These are phyloP conservation scores for Nebria salina DNA, from an alignment of 2,888 invertebrate species.

Conservation along the genomic window DNA sequence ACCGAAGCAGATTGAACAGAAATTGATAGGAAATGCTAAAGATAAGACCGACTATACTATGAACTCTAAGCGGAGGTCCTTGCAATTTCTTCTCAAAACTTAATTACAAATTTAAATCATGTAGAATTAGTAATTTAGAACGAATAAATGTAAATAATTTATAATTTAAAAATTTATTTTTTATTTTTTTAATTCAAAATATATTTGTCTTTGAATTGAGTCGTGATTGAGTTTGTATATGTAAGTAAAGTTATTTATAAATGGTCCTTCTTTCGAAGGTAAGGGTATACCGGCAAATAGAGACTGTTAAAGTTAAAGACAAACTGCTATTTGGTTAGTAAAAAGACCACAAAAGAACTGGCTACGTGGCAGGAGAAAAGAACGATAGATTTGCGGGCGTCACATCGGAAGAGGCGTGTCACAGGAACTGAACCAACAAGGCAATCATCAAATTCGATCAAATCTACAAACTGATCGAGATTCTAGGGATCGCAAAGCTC, in stretches of 20 bases:
- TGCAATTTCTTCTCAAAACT: background rate
- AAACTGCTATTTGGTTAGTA: constrained; percentile 1
- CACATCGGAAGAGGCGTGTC: constrained; percentile 21
- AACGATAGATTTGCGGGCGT: constrained; percentile 13
- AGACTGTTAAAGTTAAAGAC: background rate
- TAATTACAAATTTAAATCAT: background rate
- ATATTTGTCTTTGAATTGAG: too few relatives aligned
- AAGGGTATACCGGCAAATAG: background rate
- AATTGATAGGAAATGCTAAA: background rate
- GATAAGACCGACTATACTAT: background rate
- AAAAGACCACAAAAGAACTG: background rate
- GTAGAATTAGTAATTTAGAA: too few relatives aligned
- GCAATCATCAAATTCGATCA: constrained; percentile 45
- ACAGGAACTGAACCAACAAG: background rate
- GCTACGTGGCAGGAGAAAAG: background rate
- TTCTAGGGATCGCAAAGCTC: constrained; percentile 30
- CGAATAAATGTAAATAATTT: too few relatives aligned
- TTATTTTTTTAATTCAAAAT: too few relatives aligned
- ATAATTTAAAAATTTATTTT: too few relatives aligned
- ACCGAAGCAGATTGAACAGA: background rate
- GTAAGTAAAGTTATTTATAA: too few relatives aligned
- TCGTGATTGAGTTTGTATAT: too few relatives aligned
- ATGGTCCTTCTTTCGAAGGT: background rate
- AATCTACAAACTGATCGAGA: constrained; percentile 20
- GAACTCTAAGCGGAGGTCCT: background rate